Conservation (phyloP, 2,888 invertebrate genomes). For the Himalopsyche japonica region DNA sequence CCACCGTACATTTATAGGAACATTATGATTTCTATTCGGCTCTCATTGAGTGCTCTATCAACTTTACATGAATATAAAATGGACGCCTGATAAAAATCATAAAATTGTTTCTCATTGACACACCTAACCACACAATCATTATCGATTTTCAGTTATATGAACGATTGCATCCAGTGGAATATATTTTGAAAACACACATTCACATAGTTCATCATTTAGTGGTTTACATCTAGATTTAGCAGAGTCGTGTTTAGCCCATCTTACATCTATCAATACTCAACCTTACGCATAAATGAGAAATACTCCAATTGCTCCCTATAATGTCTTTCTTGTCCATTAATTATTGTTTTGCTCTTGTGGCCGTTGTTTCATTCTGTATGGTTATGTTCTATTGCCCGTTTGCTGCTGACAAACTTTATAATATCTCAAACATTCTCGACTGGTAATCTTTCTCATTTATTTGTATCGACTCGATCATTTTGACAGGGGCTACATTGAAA, state of each 20-base stretch:
- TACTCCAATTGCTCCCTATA: neutral
- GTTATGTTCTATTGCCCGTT: neutral
- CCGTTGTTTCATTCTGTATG: no score
- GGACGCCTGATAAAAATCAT: neutral
- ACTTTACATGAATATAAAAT: no score
- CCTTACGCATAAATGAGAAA: neutral
- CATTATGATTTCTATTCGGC: neutral
- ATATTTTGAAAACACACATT: constrained; percentile 7
- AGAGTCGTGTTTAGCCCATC: constrained; percentile 3
- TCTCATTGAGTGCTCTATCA: neutral
- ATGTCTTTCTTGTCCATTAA: no score
- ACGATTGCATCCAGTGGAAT: constrained; percentile 12
- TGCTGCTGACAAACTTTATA: neutral
- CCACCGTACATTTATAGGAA: neutral
- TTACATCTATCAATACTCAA: neutral
- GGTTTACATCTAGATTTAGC: constrained; percentile 11
- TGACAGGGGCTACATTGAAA: neutral
- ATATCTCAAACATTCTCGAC: neutral
- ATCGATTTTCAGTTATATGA: constrained; percentile 3
- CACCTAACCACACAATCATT: constrained; percentile 5
- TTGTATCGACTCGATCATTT: neutral
- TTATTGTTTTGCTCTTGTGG: no score
- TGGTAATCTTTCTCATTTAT: neutral
- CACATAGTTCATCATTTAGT: constrained; percentile 13
- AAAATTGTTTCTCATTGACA: neutral